Base-by-base conservation (phyloP, 2,888 invertebrate genomes). In the Brachylomia viminalis region DNA sequence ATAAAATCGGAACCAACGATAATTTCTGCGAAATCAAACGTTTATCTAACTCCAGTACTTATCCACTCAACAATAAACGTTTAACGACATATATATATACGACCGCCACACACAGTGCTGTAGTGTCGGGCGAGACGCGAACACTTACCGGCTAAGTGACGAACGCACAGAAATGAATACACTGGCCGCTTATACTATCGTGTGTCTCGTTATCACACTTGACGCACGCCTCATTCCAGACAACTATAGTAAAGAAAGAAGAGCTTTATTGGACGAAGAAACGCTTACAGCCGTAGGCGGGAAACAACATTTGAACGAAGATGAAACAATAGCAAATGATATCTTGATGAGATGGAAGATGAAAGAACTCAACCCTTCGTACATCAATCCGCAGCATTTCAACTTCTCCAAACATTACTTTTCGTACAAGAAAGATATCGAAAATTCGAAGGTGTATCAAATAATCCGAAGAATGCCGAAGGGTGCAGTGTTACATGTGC, bases 391-490 rank as follows among this genome's bases (percentile, higher is more conserved):
- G 0, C 91, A 93, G 72, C 89, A 94, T 11, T 98, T 98, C 88
- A 96, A 97, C 64, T 97, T 98, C 2, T 97, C 98, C 0, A 95
- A 96, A 69, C 98, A 98, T 89, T 98, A 98, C 85, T 97, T 98
- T 87, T 92, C 95, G 0, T 97, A 97, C 1, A 97, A 97, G 84
- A 89, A 96, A 1, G 92, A 96, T 17, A 97, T 98, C 23, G 95
- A 97, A 27, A 91, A 94, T 0, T 98, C 98, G 0, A 94, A 97
- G 73, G 97, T 98, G 6, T 98, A 97, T 89, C 92, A 97, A 83
- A 95, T 98, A 7, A 97, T 98, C 13, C 95, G 94, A 73, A 92
- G 90, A 69, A 97, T 98, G 97, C 98, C 98, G 0, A 98, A 98
- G 94, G 98, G 98, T 0, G 97, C 97, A 0, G 97, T 97, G 0